Percentiles rank a stretch among this genome's conserved stretches.
Conservation (phyloP, 1,140 invertebrate genomes). For the Brachionus asplanchnoidis region DNA sequence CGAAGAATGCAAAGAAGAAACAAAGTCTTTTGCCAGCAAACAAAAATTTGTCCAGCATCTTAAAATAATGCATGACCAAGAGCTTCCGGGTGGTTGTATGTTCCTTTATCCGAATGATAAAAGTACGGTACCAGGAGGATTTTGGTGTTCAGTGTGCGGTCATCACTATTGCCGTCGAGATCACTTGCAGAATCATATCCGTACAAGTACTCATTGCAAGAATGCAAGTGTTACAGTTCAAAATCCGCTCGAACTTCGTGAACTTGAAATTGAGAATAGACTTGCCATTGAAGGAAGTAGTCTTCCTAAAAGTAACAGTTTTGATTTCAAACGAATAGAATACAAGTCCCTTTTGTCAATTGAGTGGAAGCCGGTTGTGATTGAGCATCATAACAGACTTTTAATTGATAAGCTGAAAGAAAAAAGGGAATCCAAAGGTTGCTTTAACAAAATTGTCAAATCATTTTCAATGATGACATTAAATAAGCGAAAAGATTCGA, state of each 20-base stretch:
- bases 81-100: neutral
- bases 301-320: too few species aligned
- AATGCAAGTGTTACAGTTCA: neutral
- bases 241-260: neutral
- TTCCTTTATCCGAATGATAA: neutral
- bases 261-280: neutral
- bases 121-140: neutral
- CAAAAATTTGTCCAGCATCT: constrained; percentile 12
- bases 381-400: too few species aligned
- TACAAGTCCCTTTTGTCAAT: too few species aligned
- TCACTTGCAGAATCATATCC: neutral
- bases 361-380: too few species aligned
- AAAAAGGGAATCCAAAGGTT: too few species aligned
- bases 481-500: too few species aligned
- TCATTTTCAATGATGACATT: too few species aligned
- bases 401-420: too few species aligned
- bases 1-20: neutral
- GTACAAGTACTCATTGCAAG: neutral
- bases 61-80: neutral
- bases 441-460: too few species aligned
- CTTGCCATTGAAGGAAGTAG: neutral
- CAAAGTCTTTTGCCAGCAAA: neutral
- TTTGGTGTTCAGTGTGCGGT: neutral
- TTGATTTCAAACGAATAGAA: too few species aligned
- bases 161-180: neutral